Conservation (phyloP, 2,113 vertebrate genomes). For the Pseudonaja textilis region DNA sequence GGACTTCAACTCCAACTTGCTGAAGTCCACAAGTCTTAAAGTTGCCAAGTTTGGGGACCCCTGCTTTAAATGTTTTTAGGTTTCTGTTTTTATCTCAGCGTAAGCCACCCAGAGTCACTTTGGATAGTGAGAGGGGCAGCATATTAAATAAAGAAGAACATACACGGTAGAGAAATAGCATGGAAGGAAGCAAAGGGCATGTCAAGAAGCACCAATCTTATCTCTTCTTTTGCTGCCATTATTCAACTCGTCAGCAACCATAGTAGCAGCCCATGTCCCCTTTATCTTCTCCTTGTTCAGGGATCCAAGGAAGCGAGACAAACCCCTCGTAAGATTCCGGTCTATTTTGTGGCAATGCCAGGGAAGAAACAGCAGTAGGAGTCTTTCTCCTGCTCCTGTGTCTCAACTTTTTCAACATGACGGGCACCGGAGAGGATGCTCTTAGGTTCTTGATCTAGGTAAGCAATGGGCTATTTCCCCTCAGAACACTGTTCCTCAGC, state of each 20-base stretch:
- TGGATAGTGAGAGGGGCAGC: not conserved
- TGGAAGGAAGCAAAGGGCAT: not conserved
- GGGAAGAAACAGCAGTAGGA: not conserved
- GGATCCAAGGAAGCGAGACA: not conserved
- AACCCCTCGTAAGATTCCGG: not conserved
- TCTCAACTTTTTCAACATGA: not conserved
- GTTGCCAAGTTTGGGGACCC: too few species aligned
- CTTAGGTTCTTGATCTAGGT: not conserved
- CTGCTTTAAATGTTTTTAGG: not conserved
- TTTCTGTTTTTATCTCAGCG: not conserved
- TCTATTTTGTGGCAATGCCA: not conserved
- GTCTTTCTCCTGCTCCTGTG: not conserved
- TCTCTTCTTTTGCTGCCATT: not conserved
- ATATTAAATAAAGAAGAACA: not conserved
- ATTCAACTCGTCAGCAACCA: not conserved
- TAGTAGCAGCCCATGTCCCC: not conserved
- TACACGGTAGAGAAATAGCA: not conserved
- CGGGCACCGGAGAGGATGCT: not conserved
- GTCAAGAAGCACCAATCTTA: not conserved
- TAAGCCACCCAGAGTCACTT: not conserved
- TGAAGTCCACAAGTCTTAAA: too few species aligned
- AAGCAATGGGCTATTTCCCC: not conserved
- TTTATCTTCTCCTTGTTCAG: not conserved
- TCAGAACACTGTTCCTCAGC: not conserved
- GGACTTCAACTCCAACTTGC: too few species aligned